Percentiles rank a stretch among this genome's conserved stretches.
These are phyloP conservation scores for Meriones psammophilus DNA, from an alignment of 2,797 vertebrate species.

Conservation along the genomic window DNA sequence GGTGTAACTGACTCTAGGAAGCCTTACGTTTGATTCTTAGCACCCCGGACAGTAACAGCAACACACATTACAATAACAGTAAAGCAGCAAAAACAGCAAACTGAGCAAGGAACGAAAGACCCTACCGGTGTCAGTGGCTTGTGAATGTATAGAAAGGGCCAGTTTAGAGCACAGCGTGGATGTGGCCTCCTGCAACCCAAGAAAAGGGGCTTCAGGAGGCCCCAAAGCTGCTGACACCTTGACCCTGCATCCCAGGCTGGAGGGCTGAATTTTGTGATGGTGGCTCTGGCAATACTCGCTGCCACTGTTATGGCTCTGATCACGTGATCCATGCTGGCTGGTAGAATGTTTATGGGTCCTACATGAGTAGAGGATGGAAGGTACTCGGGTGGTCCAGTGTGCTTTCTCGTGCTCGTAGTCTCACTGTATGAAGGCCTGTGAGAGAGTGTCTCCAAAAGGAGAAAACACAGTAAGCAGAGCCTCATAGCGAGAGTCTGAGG, in stretches of 20 bases:
- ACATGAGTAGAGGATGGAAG: not conserved
- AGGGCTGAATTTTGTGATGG: not conserved
- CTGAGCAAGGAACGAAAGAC: not conserved
- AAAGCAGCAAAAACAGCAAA: not conserved
- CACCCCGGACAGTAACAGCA: no score
- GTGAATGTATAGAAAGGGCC: not conserved
- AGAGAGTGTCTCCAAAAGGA: not conserved
- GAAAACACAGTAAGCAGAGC: not conserved
- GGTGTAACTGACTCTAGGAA: not conserved
- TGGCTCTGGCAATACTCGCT: not conserved
- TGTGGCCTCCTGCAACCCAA: not conserved
- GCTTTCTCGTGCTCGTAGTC: not conserved
- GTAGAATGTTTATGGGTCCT: not conserved
- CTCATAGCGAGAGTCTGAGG: not conserved
- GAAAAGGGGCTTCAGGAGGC: not conserved
- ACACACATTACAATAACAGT: not conserved
- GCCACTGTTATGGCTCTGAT: not conserved
- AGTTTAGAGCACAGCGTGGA: not conserved
- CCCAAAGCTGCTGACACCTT: not conserved
- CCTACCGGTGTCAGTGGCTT: not conserved
- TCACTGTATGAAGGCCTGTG: not conserved
- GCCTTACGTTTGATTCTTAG: not conserved
- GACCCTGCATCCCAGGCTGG: not conserved
- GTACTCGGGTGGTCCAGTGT: not conserved
- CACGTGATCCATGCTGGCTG: not conserved